These are phyloP conservation scores for Crenuchus spilurus DNA, from an alignment of 2,797 vertebrate species.

Conservation along the genomic window DNA sequence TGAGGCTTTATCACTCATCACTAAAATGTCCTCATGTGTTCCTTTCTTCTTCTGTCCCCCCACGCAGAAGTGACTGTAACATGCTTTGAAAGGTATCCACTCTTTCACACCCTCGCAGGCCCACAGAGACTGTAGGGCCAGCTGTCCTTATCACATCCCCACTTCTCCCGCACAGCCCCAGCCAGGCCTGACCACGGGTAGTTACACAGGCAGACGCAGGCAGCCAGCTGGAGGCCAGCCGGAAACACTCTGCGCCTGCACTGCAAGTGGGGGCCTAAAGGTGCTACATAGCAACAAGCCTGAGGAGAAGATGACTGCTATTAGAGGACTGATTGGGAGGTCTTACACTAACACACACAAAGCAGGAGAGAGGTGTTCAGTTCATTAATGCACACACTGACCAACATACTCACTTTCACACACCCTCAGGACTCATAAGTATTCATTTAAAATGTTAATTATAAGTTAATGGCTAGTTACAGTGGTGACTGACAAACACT, in stretches of 20 bases:
- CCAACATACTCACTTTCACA: background rate
- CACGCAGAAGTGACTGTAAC: slow-evolving; percentile 78
- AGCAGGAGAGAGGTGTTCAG: background rate
- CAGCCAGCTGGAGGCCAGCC: slow-evolving; percentile 60
- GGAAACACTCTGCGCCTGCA: slow-evolving; percentile 38
- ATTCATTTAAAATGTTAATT: too few relatives aligned
- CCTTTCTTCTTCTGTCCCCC: slow-evolving; percentile 34
- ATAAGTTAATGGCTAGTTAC: too few relatives aligned
- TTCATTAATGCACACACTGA: slow-evolving; percentile 6
- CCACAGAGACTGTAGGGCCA: slow-evolving; percentile 76
- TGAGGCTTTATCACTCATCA: slow-evolving; percentile 31
- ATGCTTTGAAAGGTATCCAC: slow-evolving; percentile 80
- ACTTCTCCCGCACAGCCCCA: slow-evolving; percentile 74
- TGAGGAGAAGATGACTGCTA: background rate
- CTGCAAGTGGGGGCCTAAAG: slow-evolving; percentile 39
- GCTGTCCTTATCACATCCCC: slow-evolving; percentile 81
- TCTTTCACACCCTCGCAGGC: slow-evolving; percentile 79
- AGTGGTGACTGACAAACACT: too few relatives aligned
- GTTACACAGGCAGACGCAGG: slow-evolving; percentile 31
- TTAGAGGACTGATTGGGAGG: slow-evolving; percentile 10
- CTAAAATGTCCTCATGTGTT: slow-evolving; percentile 41
- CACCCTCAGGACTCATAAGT: too few relatives aligned
- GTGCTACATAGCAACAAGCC: slow-evolving; percentile 44
- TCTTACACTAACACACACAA: slow-evolving; percentile 20
- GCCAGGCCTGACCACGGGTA: slow-evolving; percentile 65